These are phyloP conservation scores for Pantala flavescens DNA, from an alignment of 1,140 invertebrate species.

Conservation along the genomic window DNA sequence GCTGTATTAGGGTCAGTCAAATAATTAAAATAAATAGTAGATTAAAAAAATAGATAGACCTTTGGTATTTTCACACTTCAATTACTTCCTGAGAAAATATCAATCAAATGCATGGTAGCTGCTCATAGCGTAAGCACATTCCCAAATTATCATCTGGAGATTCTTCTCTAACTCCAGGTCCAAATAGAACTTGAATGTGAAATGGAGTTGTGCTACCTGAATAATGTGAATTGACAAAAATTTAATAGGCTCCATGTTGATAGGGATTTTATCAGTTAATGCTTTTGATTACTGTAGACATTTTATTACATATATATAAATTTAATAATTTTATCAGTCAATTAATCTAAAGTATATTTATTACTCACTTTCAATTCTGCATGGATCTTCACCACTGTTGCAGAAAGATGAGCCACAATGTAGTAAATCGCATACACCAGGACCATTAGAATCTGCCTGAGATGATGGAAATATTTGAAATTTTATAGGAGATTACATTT, in stretches of 20 bases:
- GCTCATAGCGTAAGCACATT: conserved; percentile 60
- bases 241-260: too few relatives aligned
- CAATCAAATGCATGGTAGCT: conserved; percentile 45
- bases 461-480: conserved; percentile 24
- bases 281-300: too few relatives aligned
- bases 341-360: too few relatives aligned
- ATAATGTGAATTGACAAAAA: too few relatives aligned
- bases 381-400: conserved; percentile 42
- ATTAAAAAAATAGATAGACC: too few relatives aligned
- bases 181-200: conserved; percentile 65
- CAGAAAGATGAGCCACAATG: conserved; percentile 66
- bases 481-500: conserved; percentile 19
- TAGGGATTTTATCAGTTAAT: too few relatives aligned
- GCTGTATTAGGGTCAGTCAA: too few relatives aligned
- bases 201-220: conserved; percentile 55
- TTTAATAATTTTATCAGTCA: too few relatives aligned
- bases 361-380: conserved; percentile 54
- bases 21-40: too few relatives aligned
- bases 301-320: too few relatives aligned
- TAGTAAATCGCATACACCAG: conserved; percentile 55
- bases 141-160: conserved; percentile 68
- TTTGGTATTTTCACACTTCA: too few relatives aligned
- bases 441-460: conserved; percentile 41
- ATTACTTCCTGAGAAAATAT: too few relatives aligned
- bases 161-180: conserved; percentile 47